A percentile compares a stretch with the other conserved stretches of the same genome.
Conservation (phyloP, 1,140 invertebrate species). For the Conus ventricosus region DNA sequence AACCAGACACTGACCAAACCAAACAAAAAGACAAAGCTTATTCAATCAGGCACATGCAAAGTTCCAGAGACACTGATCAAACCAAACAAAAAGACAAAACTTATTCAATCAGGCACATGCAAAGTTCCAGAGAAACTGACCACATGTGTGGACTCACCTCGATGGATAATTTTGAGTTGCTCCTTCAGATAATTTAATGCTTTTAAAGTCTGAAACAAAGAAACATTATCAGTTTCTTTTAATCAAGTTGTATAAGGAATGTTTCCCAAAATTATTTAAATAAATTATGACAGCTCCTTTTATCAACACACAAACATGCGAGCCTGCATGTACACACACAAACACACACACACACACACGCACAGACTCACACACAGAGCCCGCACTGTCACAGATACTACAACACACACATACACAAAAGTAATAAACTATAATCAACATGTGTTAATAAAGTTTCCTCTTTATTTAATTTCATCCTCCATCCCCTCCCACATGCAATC, state of each 20-base stretch:
- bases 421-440: no score
- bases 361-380: no score
- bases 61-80: neutral
- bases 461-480: no score
- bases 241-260: no score
- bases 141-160: conserved; percentile 72
- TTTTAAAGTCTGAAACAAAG: conserved; percentile 80
- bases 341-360: neutral
- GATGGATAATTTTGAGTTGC: conserved; percentile 96
- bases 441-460: no score
- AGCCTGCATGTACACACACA: neutral
- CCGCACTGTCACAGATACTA: no score
- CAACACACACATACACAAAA: no score
- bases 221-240: neutral
- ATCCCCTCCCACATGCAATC: no score
- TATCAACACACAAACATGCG: neutral
- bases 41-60: neutral
- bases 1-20: neutral
- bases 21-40: neutral
- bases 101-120: neutral
- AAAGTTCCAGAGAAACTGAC: neutral
- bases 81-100: neutral
- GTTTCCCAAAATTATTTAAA: neutral
- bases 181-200: conserved; percentile 98
- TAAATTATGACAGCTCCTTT: neutral